These are phyloP conservation scores for Metallyticus violacea DNA, from an alignment of 2,888 invertebrate genomes.

Conservation along the genomic window DNA sequence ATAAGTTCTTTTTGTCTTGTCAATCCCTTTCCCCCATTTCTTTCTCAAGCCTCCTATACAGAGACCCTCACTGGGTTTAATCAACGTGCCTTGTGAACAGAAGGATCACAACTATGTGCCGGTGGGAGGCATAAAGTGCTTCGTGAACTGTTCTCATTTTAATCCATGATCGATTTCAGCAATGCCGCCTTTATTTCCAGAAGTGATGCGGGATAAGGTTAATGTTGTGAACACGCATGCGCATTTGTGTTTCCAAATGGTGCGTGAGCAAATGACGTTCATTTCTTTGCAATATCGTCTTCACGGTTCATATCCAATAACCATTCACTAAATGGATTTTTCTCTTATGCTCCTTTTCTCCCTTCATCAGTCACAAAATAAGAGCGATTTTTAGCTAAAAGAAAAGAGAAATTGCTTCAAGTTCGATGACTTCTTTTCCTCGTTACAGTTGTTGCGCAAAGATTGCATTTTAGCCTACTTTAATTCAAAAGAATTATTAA, in stretches of 20 bases:
- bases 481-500: no score
- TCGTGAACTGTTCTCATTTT: neutral
- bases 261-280: neutral
- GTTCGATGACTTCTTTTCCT: no score
- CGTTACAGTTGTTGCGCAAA: no score
- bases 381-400: no score
- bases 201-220: neutral
- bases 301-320: neutral
- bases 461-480: neutral
- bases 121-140: neutral
- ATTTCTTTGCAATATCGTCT: neutral
- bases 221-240: neutral
- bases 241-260: neutral
- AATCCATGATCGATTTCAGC: neutral
- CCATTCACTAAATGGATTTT: neutral
- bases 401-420: neutral
- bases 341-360: neutral
- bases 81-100: neutral
- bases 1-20: no score
- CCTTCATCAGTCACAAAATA: neutral
- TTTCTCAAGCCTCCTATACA: no score
- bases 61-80: no score
- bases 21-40: no score
- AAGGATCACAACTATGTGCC: neutral
- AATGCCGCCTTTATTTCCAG: no score